Percentiles rank a stretch among this genome's conserved stretches.
These are phyloP conservation scores for Atherix ibis DNA, from an alignment of 2,888 invertebrate species.

Conservation along the genomic window DNA sequence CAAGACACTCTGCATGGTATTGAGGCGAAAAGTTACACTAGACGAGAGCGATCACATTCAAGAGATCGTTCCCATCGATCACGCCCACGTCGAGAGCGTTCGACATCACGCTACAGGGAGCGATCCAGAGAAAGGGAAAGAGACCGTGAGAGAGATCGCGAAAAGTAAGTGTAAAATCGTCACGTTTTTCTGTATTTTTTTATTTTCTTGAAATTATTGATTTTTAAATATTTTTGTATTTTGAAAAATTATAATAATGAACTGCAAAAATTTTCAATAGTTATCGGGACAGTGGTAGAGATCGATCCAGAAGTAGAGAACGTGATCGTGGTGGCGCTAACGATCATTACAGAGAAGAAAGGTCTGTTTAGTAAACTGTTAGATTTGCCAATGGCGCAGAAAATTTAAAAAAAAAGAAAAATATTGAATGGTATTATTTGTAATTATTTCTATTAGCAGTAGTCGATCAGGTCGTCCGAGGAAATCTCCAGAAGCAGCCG, in stretches of 20 bases:
- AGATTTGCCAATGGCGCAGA: no score
- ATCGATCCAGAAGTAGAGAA: constrained; percentile 71
- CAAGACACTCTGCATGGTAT: constrained; percentile 95
- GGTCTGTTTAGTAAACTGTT: constrained; percentile 19
- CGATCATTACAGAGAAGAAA: constrained; percentile 32
- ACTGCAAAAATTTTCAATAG: no score
- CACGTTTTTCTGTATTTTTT: neutral
- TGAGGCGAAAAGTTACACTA: constrained; percentile 90
- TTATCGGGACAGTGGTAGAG: constrained; percentile 34
- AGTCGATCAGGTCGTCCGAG: constrained; percentile 35
- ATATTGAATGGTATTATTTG: neutral
- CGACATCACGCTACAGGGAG: constrained; percentile 49
- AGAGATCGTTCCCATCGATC: constrained; percentile 35
- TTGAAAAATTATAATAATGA: no score
- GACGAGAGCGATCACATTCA: constrained; percentile 43
- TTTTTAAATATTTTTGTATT: no score
- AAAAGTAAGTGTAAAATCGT: constrained; percentile 36
- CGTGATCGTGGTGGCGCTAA: constrained; percentile 26
- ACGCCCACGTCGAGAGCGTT: constrained; percentile 31
- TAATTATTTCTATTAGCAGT: constrained; percentile 27
- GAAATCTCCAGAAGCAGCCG: constrained; percentile 38
- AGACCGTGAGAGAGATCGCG: constrained; percentile 33
- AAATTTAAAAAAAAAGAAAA: no score
- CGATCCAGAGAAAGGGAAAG: constrained; percentile 54
- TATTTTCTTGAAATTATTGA: neutral